Conservation (phyloP, 2,113 vertebrate genomes). For the Perca schrenkii region DNA sequence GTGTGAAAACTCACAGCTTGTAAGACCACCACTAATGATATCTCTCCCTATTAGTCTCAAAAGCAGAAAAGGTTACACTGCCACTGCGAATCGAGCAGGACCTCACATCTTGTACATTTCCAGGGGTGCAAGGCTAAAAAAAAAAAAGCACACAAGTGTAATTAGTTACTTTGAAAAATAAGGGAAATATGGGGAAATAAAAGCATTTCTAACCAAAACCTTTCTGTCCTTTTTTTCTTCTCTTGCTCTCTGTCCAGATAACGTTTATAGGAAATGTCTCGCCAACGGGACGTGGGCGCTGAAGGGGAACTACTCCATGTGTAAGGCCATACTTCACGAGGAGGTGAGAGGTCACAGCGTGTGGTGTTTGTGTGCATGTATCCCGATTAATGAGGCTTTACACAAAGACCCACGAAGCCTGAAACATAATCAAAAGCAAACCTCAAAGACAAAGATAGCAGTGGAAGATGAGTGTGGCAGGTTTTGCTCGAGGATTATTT, state of each 20-base stretch:
- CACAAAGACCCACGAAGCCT: background rate
- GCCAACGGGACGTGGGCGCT: conserved; percentile 76
- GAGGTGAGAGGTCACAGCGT: conserved; percentile 64
- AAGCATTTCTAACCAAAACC: too few species aligned
- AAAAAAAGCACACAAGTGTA: background rate
- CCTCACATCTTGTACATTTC: background rate
- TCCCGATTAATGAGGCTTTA: conserved; percentile 42
- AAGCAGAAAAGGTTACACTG: conserved; percentile 61
- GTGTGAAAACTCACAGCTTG: conserved; percentile 69
- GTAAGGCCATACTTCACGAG: conserved; percentile 76
- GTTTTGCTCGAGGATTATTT: conserved; percentile 34
- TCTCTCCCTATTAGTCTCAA: conserved; percentile 67
- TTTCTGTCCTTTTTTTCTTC: background rate
- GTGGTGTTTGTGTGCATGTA: background rate
- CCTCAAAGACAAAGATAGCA: conserved; percentile 20
- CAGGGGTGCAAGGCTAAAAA: background rate
- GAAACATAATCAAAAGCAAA: conserved; percentile 22
- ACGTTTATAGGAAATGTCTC: conserved; percentile 76
- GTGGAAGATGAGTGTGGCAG: conserved; percentile 7
- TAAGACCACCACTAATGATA: conserved; percentile 50
- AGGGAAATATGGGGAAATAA: too few species aligned
- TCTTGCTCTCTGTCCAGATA: conserved; percentile 64
- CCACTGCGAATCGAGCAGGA: background rate
- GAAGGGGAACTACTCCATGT: conserved; percentile 84
- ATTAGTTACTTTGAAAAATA: background rate